Conservation (phyloP, 2,888 invertebrate species). For the Marasmarcha lunaedactyla region DNA sequence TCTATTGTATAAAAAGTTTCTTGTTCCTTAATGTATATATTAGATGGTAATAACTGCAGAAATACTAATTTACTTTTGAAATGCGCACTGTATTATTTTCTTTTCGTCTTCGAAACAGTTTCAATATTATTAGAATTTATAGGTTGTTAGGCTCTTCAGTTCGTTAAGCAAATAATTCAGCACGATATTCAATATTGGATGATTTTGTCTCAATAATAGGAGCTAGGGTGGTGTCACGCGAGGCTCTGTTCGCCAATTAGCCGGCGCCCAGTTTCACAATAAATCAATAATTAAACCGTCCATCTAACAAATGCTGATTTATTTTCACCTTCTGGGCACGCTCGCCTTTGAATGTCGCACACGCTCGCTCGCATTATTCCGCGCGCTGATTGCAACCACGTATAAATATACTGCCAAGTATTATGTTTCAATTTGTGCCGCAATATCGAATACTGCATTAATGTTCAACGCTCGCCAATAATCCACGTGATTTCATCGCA, state of each 20-base stretch:
- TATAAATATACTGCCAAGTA: slow-evolving; percentile 8
- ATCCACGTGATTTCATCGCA: no score
- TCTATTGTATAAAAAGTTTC: no score
- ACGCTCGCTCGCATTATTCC: slow-evolving; percentile 25
- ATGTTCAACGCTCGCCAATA: background rate
- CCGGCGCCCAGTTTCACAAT: slow-evolving; percentile 50
- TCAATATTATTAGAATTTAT: no score
- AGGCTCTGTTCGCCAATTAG: slow-evolving; percentile 59
- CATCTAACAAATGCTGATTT: slow-evolving; percentile 66
- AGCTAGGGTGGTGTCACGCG: slow-evolving; percentile 52
- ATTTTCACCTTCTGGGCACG: slow-evolving; percentile 48
- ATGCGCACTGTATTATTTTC: no score
- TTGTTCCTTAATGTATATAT: no score
- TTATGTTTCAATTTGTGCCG: background rate
- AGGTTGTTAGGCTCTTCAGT: background rate
- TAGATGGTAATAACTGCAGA: no score
- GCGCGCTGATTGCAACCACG: slow-evolving; percentile 28
- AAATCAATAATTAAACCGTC: slow-evolving; percentile 69
- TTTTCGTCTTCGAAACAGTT: no score
- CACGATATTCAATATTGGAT: slow-evolving; percentile 37
- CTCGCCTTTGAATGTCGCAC: slow-evolving; percentile 31
- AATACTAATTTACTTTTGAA: no score
- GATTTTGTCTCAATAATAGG: slow-evolving; percentile 58
- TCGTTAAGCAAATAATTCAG: background rate
- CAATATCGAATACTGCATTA: background rate